These are phyloP conservation scores for Platichthys flesus DNA, from an alignment of 2,113 vertebrate species.

Conservation along the genomic window DNA sequence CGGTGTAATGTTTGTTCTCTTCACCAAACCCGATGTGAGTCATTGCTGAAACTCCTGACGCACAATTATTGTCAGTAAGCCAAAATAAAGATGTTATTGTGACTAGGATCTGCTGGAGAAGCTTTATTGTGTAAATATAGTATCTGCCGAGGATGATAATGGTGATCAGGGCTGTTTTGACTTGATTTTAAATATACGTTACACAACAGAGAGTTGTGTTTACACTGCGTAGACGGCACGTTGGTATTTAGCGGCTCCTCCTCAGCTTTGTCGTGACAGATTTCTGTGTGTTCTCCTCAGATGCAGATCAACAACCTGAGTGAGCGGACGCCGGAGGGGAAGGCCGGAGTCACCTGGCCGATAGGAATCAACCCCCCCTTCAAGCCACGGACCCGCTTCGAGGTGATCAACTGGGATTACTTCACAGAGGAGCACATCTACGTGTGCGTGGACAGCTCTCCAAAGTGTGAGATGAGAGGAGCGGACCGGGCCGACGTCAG, in stretches of 20 bases:
- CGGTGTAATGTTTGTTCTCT: not conserved
- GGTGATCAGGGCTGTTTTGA: conserved; percentile 27
- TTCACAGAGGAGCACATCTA: conserved; percentile 96
- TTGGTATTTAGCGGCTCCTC: not conserved
- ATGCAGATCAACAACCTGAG: conserved; percentile 96
- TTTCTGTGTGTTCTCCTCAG: conserved; percentile 72
- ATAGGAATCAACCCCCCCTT: conserved; percentile 93
- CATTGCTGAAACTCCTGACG: conserved; percentile 36
- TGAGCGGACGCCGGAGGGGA: conserved; percentile 88
- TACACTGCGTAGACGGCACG: not conserved
- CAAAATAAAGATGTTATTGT: conserved; percentile 10
- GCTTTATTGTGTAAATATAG: conserved; percentile 13
- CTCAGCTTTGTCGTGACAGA: not conserved
- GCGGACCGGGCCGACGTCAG: conserved; percentile 86
- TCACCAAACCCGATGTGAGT: conserved; percentile 11
- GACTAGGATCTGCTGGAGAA: not conserved
- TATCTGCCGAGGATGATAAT: conserved; percentile 13
- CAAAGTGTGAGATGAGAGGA: conserved; percentile 92
- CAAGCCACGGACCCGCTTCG: conserved; percentile 91
- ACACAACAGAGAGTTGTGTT: conserved; percentile 6
- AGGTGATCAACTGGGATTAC: conserved; percentile 97
- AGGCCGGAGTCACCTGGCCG: conserved; percentile 90
- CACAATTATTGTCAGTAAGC: no score
- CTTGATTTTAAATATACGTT: conserved; percentile 4
- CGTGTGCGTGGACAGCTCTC: conserved; percentile 89